These are phyloP conservation scores for Drosophila koepferae DNA, from an alignment of 2,888 invertebrate genomes.

Conservation along the genomic window DNA sequence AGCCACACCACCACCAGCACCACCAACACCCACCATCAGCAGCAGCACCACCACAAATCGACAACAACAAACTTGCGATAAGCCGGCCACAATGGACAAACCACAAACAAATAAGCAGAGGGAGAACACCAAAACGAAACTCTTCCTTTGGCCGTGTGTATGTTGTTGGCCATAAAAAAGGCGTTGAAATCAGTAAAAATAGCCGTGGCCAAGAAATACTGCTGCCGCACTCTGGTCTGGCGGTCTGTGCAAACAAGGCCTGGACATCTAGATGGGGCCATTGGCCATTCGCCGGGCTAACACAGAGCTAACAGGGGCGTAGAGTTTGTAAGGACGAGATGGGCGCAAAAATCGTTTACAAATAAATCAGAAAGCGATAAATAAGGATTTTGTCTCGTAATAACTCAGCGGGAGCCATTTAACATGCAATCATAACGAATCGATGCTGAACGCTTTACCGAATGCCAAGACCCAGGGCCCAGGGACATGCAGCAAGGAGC, in stretches of 20 bases:
- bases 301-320: constrained; percentile 34
- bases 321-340: constrained; percentile 45
- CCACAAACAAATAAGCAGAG: constrained; percentile 23
- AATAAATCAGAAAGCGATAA: constrained; percentile 85
- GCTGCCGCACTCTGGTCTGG: constrained; percentile 7
- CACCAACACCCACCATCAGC: constrained; percentile 13
- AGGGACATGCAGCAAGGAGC: constrained; percentile 10
- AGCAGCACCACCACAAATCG: constrained; percentile 9
- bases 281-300: constrained; percentile 15
- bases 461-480: constrained; percentile 34
- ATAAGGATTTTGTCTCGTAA: constrained; percentile 85
- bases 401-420: constrained; percentile 85
- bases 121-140: constrained; percentile 33
- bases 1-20: too few relatives aligned
- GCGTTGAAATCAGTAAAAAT: constrained; percentile 73
- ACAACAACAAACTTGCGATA: constrained; percentile 55
- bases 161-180: constrained; percentile 63
- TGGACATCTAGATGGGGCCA: constrained; percentile 49
- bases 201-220: constrained; percentile 40
- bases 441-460: constrained; percentile 82
- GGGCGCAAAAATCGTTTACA: constrained; percentile 81
- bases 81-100: constrained; percentile 39
- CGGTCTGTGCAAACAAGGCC: constrained; percentile 41
- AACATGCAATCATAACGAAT: constrained; percentile 85
- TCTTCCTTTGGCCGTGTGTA: constrained; percentile 16